Base-by-base conservation (phyloP, 2,797 vertebrate species). In the Hirundo rustica region DNA sequence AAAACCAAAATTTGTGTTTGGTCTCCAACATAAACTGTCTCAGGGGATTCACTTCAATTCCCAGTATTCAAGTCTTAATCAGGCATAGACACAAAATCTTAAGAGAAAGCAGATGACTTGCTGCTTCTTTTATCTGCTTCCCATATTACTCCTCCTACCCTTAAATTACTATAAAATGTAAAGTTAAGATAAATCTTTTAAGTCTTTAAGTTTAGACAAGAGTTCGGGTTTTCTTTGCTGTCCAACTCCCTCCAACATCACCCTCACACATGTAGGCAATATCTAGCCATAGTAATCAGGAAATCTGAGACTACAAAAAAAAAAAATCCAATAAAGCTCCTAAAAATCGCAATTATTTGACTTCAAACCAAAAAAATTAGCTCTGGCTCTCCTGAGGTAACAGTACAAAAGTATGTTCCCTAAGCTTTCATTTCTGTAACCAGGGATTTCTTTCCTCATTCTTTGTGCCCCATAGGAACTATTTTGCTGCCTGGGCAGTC, bases 401-500 rank as follows among this genome's bases (percentile, higher is more conserved):
- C 26, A 61, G 15, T 21, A 70, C 7, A 42, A 51, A 74, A 68
- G n/a, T n/a, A 51, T 27, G 25, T 44, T 73, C 67, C 50, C 45
- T 45, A 30, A 81, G 21, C 50, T 89, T 75, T 50, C 20, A 58
- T 58, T 92, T 77, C 54, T 85, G 23, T 40, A 90, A 75, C 47
- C 50, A 57, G 44, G 47, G 44, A 78, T 68, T 93, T 88, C 36
- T 93, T 83, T 80, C 60, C 57, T 77, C 55, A 25, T 32, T 85
- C 73, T 81, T 86, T 58, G 15, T 55, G 30, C 36, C n/a, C 83
- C 42, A 30, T 21, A 81, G 66, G 51, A 86, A 66, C 13, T 67
- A 29, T 66, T 88, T 78, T 88, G 55, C 77, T 90, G 66, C 82
- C 85, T 90, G 85, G 77, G 93, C 80, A 92, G 42, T 90, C 48